Percentiles rank a stretch among this genome's conserved stretches.
Conservation (phyloP, 2,888 invertebrate genomes). For the Helobdella robusta region DNA sequence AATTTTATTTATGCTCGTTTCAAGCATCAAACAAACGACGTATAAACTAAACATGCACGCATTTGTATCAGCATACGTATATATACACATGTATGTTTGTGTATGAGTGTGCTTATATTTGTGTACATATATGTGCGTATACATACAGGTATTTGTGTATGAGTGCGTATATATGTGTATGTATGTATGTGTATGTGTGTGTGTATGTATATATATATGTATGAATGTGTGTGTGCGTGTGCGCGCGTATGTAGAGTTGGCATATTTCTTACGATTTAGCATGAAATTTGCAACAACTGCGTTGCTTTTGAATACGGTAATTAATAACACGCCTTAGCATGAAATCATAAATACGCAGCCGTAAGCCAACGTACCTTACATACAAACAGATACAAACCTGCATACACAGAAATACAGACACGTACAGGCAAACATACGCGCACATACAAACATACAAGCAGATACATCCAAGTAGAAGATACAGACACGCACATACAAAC, state of each 20-base stretch:
- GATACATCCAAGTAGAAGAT: too few species aligned
- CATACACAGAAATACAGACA: background rate
- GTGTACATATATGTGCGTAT: slow-evolving; percentile 1
- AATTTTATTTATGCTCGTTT: too few species aligned
- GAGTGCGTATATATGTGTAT: background rate
- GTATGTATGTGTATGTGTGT: slow-evolving; percentile 1
- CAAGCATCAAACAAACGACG: background rate
- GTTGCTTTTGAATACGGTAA: too few species aligned
- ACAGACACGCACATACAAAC: background rate
- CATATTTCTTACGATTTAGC: too few species aligned
- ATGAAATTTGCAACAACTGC: too few species aligned
- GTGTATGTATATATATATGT: slow-evolving; percentile 1
- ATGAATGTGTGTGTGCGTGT: background rate
- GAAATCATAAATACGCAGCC: background rate
- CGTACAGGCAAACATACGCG: too few species aligned
- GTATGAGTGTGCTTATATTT: background rate
- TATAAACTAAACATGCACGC: background rate
- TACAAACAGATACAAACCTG: background rate
- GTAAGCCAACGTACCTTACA: background rate
- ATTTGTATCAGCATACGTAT: background rate
- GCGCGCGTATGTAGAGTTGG: too few species aligned
- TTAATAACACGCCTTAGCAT: too few species aligned
- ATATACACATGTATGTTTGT: background rate
- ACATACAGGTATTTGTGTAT: background rate
- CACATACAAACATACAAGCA: background rate